phyloP scores from a whole-genome alignment of 1,140 invertebrate genomes.

The Oncopodura yosiiana region DNA sequence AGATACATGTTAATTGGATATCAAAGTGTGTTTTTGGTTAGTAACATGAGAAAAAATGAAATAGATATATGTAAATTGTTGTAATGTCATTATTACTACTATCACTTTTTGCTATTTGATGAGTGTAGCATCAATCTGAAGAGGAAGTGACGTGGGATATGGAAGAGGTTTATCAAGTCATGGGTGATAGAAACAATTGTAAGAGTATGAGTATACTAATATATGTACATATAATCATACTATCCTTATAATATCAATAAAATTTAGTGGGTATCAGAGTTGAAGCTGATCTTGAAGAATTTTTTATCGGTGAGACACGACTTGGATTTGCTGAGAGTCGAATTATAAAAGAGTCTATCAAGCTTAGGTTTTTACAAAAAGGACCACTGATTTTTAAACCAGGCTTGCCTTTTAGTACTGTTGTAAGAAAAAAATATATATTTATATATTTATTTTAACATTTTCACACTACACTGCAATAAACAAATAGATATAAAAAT shows the following conservation, averaged over 20 bases:
- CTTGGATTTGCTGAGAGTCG: conserved; percentile 45
- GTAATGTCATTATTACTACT: background rate
- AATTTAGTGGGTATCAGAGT: conserved; percentile 37
- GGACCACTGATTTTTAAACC: conserved; percentile 49
- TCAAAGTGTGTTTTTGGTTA: conserved; percentile 2
- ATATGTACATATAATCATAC: too few relatives aligned
- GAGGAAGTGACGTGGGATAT: conserved; percentile 25
- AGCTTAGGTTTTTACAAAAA: conserved; percentile 47
- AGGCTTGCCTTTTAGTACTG: conserved; percentile 44
- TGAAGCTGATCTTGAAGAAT: conserved; percentile 39
- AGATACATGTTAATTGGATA: background rate
- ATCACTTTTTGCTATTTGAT: background rate
- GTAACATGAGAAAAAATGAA: too few relatives aligned
- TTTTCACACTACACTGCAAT: too few relatives aligned
- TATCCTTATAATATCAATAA: too few relatives aligned
- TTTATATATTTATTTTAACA: background rate
- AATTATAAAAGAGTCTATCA: conserved; percentile 43
- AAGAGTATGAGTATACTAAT: too few relatives aligned
- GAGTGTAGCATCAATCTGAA: conserved; percentile 2
- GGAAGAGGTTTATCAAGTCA: conserved; percentile 12
- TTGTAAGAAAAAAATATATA: conserved; percentile 43
- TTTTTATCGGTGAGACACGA: conserved; percentile 38
- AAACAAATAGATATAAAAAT: background rate
- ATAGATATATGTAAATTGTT: too few relatives aligned
- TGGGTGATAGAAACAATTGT: conserved; percentile 25